phyloP scores from a whole-genome alignment of 2,797 vertebrate species.

The Chaunax sp. region DNA sequence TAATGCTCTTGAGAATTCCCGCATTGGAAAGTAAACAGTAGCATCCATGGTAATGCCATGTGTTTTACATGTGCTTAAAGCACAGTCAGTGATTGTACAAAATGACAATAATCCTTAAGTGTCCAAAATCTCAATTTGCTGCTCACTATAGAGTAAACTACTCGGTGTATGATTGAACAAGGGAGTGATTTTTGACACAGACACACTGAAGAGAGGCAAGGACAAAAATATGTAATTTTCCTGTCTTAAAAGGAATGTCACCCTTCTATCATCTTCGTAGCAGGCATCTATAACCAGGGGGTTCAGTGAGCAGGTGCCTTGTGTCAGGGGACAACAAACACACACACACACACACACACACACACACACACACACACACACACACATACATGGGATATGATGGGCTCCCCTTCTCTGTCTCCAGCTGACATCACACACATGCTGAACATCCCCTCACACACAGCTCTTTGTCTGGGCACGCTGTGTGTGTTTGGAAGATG shows the following conservation, averaged over 20 bases:
- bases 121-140: conserved; percentile 14
- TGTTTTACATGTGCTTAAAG: conserved; percentile 18
- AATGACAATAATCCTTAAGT: conserved; percentile 8
- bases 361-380: conserved; percentile 60
- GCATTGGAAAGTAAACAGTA: not conserved
- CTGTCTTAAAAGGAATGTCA: conserved; percentile 30
- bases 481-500: conserved; percentile 77
- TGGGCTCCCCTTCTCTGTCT: conserved; percentile 78
- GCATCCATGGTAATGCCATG: not conserved
- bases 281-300: conserved; percentile 58
- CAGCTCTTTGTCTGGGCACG: conserved; percentile 69
- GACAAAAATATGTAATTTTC: conserved; percentile 20
- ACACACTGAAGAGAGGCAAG: not conserved
- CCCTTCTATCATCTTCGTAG: conserved; percentile 56
- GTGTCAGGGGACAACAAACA: conserved; percentile 74
- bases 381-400: conserved; percentile 74
- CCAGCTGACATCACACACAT: conserved; percentile 82
- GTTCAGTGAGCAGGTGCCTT: conserved; percentile 57
- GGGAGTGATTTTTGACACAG: not conserved
- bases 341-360: conserved; percentile 67
- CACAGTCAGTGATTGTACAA: conserved; percentile 22
- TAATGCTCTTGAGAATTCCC: not conserved
- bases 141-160: not conserved
- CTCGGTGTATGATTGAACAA: not conserved
- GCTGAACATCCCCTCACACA: conserved; percentile 76